A percentile compares a stretch with the other conserved stretches of the same genome.
phyloP scores from a whole-genome alignment of 2,888 invertebrate species.

The Mellilla xanthometata region DNA sequence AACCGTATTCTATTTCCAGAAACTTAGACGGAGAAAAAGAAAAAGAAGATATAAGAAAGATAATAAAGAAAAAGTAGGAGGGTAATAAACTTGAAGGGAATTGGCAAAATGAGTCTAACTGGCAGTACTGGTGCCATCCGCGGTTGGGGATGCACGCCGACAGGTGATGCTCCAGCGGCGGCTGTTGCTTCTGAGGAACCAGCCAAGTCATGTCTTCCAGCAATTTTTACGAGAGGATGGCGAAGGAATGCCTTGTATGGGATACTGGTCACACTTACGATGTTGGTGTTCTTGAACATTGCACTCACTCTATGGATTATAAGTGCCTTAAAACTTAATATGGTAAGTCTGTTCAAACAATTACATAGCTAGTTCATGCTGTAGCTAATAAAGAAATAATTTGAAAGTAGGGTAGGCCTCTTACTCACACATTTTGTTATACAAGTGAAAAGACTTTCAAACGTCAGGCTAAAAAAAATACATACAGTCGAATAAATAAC shows the following conservation, averaged over 20 bases:
- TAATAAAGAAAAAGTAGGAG: too few species aligned
- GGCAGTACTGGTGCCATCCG: slow-evolving; percentile 52
- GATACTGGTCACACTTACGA: slow-evolving; percentile 91
- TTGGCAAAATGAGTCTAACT: slow-evolving; percentile 58
- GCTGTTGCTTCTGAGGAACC: slow-evolving; percentile 37
- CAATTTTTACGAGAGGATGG: slow-evolving; percentile 87
- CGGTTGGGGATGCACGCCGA: slow-evolving; percentile 75
- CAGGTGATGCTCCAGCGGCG: slow-evolving; percentile 57
- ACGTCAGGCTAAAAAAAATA: too few species aligned
- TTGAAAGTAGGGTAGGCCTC: too few species aligned
- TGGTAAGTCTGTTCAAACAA: slow-evolving; percentile 84
- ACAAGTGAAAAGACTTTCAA: too few species aligned
- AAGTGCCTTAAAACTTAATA: slow-evolving; percentile 95
- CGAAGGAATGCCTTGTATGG: slow-evolving; percentile 95
- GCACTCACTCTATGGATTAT: slow-evolving; percentile 98
- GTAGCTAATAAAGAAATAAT: neutral
- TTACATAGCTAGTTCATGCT: too few species aligned
- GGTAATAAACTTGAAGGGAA: too few species aligned
- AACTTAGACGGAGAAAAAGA: too few species aligned
- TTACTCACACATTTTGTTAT: too few species aligned
- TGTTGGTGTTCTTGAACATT: slow-evolving; percentile 95
- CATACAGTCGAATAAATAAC: too few species aligned
- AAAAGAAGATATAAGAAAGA: too few species aligned
- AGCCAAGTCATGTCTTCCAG: slow-evolving; percentile 49
- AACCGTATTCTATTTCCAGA: too few species aligned